Conservation (phyloP, 2,797 vertebrate genomes). For the Austrolebias charrua region DNA sequence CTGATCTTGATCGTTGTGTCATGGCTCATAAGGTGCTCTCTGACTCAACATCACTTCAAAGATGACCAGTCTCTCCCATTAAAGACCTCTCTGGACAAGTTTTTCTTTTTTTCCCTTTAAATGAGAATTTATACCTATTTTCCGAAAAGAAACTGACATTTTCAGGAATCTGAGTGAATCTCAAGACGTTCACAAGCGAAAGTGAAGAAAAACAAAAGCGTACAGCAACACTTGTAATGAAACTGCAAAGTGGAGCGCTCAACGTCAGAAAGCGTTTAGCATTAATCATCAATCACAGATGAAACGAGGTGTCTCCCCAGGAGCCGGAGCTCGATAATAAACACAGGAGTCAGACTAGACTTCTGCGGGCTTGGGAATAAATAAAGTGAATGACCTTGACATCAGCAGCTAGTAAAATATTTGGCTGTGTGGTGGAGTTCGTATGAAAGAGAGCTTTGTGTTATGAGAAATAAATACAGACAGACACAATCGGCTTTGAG, state of each 20-base stretch:
- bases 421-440: slow-evolving; percentile 47
- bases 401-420: slow-evolving; percentile 67
- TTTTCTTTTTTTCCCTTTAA: slow-evolving; percentile 17
- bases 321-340: slow-evolving; percentile 57
- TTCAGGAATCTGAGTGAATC: slow-evolving; percentile 36
- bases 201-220: slow-evolving; percentile 29
- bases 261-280: slow-evolving; percentile 48
- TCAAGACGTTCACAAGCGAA: slow-evolving; percentile 23
- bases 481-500: slow-evolving; percentile 57
- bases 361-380: slow-evolving; percentile 67
- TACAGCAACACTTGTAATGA: slow-evolving; percentile 35
- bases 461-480: slow-evolving; percentile 65
- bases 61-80: neutral
- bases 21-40: too few species aligned
- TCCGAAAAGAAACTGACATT: slow-evolving; percentile 10
- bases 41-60: too few species aligned
- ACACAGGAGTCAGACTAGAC: slow-evolving; percentile 64
- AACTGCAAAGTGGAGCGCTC: slow-evolving; percentile 40
- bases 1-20: too few species aligned
- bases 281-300: slow-evolving; percentile 52
- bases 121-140: neutral
- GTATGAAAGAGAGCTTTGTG: slow-evolving; percentile 71
- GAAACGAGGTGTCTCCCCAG: slow-evolving; percentile 54
- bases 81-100: slow-evolving; percentile 11
- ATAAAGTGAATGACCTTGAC: slow-evolving; percentile 68